Percentiles rank a stretch among this genome's conserved stretches.
Evolutionary conservation across 2,888 invertebrate genomes (phyloP).

Genomic region (Platycnemis pennipes): DNA sequence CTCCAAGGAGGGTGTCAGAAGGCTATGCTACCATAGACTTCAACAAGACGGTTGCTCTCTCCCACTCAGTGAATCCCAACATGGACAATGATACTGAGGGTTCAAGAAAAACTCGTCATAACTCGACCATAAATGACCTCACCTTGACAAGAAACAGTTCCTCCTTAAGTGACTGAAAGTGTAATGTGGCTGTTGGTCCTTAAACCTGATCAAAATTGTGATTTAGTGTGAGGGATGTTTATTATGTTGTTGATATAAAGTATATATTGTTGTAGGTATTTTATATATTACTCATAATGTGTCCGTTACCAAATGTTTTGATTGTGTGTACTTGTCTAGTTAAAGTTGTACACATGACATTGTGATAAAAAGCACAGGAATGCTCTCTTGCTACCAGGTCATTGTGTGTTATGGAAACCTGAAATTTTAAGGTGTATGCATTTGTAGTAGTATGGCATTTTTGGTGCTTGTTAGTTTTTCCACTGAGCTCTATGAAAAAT

Average conservation of each 20-base stretch:
- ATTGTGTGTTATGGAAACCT: constrained; percentile 51
- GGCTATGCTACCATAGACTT: constrained; percentile 97
- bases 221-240: constrained; percentile 60
- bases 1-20: constrained; percentile 80
- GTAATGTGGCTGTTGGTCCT: constrained; percentile 72
- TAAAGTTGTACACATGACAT: constrained; percentile 64
- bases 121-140: constrained; percentile 85
- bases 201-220: constrained; percentile 72
- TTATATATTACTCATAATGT: constrained; percentile 64
- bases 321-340: constrained; percentile 63
- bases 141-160: constrained; percentile 81
- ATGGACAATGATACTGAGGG: constrained; percentile 87
- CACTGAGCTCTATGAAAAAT: constrained; percentile 50
- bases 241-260: constrained; percentile 63
- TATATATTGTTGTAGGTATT: constrained; percentile 66
- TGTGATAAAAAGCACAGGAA: constrained; percentile 65
- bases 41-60: constrained; percentile 94
- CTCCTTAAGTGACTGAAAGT: constrained; percentile 82
- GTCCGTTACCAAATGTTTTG: constrained; percentile 59
- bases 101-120: constrained; percentile 90
- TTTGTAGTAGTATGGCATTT: constrained; percentile 62
- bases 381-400: constrained; percentile 59
- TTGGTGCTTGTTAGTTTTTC: constrained; percentile 63
- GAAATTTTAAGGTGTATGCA: constrained; percentile 59
- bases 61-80: constrained; percentile 88